Conservation (phyloP, 1,140 invertebrate species). For the Kradibia gibbosae region DNA sequence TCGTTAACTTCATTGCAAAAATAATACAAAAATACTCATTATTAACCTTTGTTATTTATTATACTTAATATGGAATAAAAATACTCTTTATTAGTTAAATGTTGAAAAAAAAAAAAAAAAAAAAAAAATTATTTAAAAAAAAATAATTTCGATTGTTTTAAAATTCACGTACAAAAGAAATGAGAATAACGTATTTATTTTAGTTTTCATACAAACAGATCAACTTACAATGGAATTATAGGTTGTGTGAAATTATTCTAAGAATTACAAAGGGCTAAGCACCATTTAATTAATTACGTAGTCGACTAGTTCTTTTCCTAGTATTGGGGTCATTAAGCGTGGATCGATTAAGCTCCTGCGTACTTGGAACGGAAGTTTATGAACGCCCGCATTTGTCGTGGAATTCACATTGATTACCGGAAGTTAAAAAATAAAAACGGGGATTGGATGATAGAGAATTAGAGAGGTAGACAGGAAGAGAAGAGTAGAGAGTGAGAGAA, state of each 20-base stretch:
- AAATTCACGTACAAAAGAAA: no score
- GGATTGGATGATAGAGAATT: not conserved
- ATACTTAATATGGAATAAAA: no score
- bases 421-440: no score
- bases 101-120: no score
- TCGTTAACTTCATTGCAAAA: no score
- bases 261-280: conserved; percentile 29
- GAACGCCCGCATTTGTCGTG: conserved; percentile 54
- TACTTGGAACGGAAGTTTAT: conserved; percentile 59
- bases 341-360: conserved; percentile 62
- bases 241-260: not conserved
- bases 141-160: no score
- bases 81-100: no score
- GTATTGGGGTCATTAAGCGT: conserved; percentile 58
- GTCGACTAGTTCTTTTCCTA: conserved; percentile 39
- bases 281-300: conserved; percentile 47
- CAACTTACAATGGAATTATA: not conserved
- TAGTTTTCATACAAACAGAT: no score
- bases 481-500: not conserved
- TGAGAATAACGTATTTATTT: no score
- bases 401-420: conserved; percentile 31
- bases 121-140: no score
- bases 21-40: no score
- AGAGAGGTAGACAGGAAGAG: not conserved
- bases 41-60: no score